Evolutionary conservation across 2,113 vertebrate species (phyloP).

Genomic region (Erythrolamprus reginae): DNA sequence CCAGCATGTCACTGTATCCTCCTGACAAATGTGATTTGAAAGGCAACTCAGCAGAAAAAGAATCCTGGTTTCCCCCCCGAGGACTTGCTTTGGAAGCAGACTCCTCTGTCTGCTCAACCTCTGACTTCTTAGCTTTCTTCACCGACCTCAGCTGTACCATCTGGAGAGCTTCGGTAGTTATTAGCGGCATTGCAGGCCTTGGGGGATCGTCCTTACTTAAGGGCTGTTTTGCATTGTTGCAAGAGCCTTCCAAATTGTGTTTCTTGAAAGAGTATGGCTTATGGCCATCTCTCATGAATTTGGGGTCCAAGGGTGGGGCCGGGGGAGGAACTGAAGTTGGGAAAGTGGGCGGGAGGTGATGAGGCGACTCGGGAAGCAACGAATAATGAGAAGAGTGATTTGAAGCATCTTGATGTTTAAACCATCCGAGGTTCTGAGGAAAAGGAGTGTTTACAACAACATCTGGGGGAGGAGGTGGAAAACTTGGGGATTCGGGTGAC

Average conservation of each 20-base stretch:
- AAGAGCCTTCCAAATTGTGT: conserved; percentile 35
- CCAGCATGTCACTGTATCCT: conserved; percentile 63
- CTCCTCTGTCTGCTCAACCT: conserved; percentile 42
- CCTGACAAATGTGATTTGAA: conserved; percentile 68
- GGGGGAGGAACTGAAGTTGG: conserved; percentile 48
- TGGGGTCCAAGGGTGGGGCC: conserved; percentile 68
- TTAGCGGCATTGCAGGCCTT: conserved; percentile 75
- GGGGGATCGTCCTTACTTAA: conserved; percentile 55
- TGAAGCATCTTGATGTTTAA: conserved; percentile 38
- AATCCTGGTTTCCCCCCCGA: conserved; percentile 67
- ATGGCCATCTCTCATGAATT: conserved; percentile 62
- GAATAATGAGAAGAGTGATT: conserved; percentile 55
- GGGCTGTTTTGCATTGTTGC: conserved; percentile 42
- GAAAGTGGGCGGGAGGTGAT: conserved; percentile 29
- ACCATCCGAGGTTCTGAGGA: conserved; percentile 58
- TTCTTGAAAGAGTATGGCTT: conserved; percentile 58
- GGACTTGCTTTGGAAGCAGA: conserved; percentile 47
- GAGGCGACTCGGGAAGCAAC: conserved; percentile 33
- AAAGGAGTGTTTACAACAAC: conserved; percentile 58
- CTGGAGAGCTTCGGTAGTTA: conserved; percentile 84
- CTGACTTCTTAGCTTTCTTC: conserved; percentile 62
- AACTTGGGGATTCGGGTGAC: conserved; percentile 54
- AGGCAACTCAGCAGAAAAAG: conserved; percentile 40
- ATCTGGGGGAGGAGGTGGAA: conserved; percentile 79
- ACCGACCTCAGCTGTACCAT: conserved; percentile 87